Evolutionary conservation across 2,797 vertebrate species (phyloP).

Genomic region (Odontamblyopus rebecca): DNA sequence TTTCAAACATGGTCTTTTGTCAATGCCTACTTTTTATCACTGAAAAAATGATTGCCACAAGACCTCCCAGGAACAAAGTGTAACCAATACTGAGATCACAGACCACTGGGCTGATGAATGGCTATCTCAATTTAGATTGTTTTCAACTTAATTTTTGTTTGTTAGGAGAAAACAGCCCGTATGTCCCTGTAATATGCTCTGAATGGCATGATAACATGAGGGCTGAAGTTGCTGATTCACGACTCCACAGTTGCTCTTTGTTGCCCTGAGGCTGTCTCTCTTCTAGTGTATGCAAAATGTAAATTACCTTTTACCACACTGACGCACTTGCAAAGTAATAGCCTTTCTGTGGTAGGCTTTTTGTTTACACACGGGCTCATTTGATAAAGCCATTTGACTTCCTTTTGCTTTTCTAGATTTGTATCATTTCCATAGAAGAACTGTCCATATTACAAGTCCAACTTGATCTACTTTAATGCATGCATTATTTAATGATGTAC

Average conservation of each 20-base stretch:
- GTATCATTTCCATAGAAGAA: constrained; percentile 12
- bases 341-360: constrained; percentile 31
- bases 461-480: background rate
- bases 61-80: constrained; percentile 24
- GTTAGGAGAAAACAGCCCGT: background rate
- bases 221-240: constrained; percentile 7
- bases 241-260: constrained; percentile 35
- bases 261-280: constrained; percentile 31
- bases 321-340: constrained; percentile 67
- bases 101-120: background rate
- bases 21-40: constrained; percentile 6
- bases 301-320: constrained; percentile 52
- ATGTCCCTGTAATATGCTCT: background rate
- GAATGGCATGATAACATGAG: background rate
- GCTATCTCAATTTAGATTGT: background rate
- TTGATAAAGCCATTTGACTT: constrained; percentile 23
- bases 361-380: background rate
- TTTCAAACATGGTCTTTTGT: background rate
- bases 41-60: constrained; percentile 10
- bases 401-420: constrained; percentile 21
- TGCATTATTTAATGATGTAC: background rate
- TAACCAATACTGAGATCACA: constrained; percentile 13
- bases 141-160: background rate
- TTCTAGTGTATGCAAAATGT: constrained; percentile 46
- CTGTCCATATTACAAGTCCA: background rate